phyloP scores from a whole-genome alignment of 2,797 vertebrate species.

The Tarsius wallacei region DNA sequence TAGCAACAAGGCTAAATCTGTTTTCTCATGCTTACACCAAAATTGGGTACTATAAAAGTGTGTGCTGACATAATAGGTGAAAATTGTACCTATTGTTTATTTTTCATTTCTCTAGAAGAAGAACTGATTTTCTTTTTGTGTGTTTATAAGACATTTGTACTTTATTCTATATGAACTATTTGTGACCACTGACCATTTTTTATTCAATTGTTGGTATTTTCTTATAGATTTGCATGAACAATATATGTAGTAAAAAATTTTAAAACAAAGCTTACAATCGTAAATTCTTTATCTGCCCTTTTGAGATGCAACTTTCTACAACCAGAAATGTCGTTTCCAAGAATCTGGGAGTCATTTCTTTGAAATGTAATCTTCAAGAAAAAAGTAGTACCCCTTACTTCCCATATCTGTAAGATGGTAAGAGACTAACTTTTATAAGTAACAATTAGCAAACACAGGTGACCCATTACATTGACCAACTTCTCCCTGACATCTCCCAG shows the following conservation, averaged over 20 bases:
- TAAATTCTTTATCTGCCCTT: not conserved
- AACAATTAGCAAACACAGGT: not conserved
- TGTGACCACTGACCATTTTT: conserved; percentile 32
- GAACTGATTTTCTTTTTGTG: conserved; percentile 2
- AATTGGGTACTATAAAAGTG: not conserved
- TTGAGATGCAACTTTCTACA: not conserved
- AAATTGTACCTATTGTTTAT: not conserved
- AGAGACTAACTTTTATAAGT: not conserved
- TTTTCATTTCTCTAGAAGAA: conserved; percentile 33
- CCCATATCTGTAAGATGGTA: not conserved
- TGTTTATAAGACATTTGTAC: not conserved
- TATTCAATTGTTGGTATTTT: conserved; percentile 4
- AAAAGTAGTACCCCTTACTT: not conserved
- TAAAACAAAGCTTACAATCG: not conserved
- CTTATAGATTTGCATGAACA: not conserved
- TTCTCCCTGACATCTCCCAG: not conserved
- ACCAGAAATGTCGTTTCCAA: not conserved
- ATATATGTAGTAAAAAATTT: not conserved
- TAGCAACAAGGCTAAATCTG: not conserved
- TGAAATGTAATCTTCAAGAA: not conserved
- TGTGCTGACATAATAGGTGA: not conserved
- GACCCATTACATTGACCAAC: not conserved
- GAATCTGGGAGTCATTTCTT: not conserved
- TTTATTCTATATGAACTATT: conserved; percentile 41
- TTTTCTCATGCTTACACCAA: not conserved